These are phyloP conservation scores for Bombus waltoni DNA, from an alignment of 1,140 invertebrate species.

Conservation along the genomic window DNA sequence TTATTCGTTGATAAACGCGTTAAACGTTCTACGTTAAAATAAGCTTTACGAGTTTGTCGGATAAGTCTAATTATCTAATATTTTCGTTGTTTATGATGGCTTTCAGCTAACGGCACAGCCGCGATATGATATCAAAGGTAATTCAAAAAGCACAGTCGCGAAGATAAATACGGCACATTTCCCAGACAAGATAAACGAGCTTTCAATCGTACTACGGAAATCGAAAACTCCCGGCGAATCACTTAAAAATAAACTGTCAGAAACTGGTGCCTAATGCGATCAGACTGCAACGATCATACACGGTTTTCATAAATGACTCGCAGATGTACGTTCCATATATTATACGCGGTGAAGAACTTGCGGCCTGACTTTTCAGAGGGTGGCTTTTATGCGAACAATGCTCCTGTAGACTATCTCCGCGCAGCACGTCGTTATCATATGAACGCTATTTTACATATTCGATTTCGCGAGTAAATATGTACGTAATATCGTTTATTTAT, in stretches of 20 bases:
- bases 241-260: conserved; percentile 29
- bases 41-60: background rate
- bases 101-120: background rate
- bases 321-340: background rate
- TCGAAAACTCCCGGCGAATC: conserved; percentile 7
- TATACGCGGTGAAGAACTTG: conserved; percentile 27
- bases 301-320: background rate
- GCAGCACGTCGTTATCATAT: too few relatives aligned
- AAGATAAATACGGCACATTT: conserved; percentile 14
- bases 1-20: too few relatives aligned
- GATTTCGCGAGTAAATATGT: too few relatives aligned
- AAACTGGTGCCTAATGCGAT: conserved; percentile 16
- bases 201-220: conserved; percentile 22
- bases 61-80: background rate
- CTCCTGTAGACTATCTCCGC: background rate
- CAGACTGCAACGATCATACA: too few relatives aligned
- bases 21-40: background rate
- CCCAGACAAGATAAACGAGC: conserved; percentile 24
- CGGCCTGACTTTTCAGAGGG: conserved; percentile 1
- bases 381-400: background rate
- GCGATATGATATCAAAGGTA: background rate
- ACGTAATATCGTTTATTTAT: too few relatives aligned
- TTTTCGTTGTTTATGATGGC: background rate
- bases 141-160: background rate
- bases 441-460: too few relatives aligned